These are phyloP conservation scores for Mesembrinibis cayennensis DNA, from an alignment of 2,113 vertebrate species.

Conservation along the genomic window DNA sequence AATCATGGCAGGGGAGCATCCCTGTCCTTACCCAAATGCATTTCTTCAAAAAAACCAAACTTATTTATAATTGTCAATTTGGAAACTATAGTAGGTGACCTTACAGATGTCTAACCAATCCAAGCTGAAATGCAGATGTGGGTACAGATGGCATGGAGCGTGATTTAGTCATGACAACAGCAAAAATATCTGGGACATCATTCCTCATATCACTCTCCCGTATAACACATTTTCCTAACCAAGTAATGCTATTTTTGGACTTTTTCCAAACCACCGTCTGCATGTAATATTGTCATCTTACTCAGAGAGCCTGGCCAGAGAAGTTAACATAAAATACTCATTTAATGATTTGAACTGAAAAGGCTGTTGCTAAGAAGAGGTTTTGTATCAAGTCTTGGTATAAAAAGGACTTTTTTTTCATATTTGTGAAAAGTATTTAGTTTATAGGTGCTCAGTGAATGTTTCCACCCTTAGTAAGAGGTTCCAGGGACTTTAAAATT, in stretches of 20 bases:
- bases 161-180: neutral
- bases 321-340: neutral
- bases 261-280: slow-evolving; percentile 8
- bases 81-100: neutral
- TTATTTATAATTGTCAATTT: neutral
- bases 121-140: slow-evolving; percentile 16
- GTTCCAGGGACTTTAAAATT: neutral
- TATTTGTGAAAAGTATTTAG: neutral
- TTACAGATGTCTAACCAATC: neutral
- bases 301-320: neutral
- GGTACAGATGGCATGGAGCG: neutral
- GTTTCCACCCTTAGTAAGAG: neutral
- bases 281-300: neutral
- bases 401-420: neutral
- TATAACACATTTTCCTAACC: neutral
- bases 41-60: neutral
- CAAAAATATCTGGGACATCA: neutral
- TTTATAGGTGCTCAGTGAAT: neutral
- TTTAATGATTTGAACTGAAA: neutral
- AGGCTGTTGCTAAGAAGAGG: neutral
- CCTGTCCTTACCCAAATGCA: neutral
- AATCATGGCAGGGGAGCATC: neutral
- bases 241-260: neutral
- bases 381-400: neutral
- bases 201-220: neutral